A percentile compares a stretch with the other conserved stretches of the same genome.
Conservation (phyloP, 2,113 vertebrate species). For the Dipodomys spectabilis region DNA sequence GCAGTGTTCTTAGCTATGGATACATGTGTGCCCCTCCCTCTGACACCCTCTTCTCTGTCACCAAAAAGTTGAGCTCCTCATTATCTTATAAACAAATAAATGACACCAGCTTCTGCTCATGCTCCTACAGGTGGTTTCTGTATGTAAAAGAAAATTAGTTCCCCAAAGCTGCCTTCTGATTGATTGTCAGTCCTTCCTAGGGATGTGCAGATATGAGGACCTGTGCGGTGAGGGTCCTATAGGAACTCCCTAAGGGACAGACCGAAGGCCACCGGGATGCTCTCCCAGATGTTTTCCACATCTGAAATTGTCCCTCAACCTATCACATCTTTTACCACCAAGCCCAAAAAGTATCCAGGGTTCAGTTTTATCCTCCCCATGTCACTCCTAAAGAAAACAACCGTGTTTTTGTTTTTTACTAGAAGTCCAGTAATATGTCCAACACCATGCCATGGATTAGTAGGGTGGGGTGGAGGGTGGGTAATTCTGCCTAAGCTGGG, state of each 20-base stretch:
- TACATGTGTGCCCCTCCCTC: accelerated
- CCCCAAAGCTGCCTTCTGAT: too few species aligned
- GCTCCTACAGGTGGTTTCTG: background rate
- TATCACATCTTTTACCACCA: background rate
- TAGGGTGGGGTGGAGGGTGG: accelerated
- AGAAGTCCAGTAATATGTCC: too few species aligned
- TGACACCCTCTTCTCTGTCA: constrained; percentile 26
- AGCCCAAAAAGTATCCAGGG: too few species aligned
- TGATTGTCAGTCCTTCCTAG: accelerated
- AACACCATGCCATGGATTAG: too few species aligned
- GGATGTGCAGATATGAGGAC: accelerated
- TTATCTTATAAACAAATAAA: constrained; percentile 72
- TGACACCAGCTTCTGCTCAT: accelerated
- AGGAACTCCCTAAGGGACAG: background rate
- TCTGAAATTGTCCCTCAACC: too few species aligned
- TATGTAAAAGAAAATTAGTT: too few species aligned
- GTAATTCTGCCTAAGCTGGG: accelerated
- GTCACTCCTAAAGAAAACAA: too few species aligned
- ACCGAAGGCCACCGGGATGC: accelerated
- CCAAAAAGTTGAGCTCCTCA: constrained; percentile 55
- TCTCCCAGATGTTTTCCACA: too few species aligned
- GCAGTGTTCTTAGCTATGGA: constrained; percentile 64
- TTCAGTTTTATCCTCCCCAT: background rate
- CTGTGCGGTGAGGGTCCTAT: accelerated
- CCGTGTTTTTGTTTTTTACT: too few species aligned